Base-by-base conservation (phyloP, 2,888 invertebrate genomes). In the Conus canariensis region DNA sequence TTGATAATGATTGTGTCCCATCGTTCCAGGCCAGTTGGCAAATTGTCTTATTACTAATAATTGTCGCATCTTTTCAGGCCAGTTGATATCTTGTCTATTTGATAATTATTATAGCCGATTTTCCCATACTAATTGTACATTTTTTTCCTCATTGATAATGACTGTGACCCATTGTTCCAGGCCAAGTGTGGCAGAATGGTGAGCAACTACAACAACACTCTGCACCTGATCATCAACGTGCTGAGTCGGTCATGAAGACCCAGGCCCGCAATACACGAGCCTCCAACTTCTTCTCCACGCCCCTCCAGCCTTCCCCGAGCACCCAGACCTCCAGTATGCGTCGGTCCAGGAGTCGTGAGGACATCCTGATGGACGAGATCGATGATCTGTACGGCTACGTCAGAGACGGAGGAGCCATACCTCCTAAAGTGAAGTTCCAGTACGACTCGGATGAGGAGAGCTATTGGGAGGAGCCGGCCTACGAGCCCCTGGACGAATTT, bases 361-460 rank as follows among this genome's bases (percentile, higher is more conserved):
- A 99, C 96, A 92, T 95, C 45, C 92, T 96, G 22, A 94, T 95
- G 91, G 98, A 99, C 94, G 99, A 99, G 96, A 98, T 99, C 94
- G 99, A 99, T 97, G 98, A 99, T 96, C 98, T 99, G 93, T 99
- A 99, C 96, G 98, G 99, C 96, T 99, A 99, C 96, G 98, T 99
- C 0, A 97, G 99, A 92, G 99, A 99, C 0, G 98, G 99, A 94
- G 98, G 98, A 88, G 98, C 98, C 2, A 58, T 83, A 19, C 98
- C 98, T 87, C 98, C 98, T 60, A 93, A 94, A 93, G 96, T 94
- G 9, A 94, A 93, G 90, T 95, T 93, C 87, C 92, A 93, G 10
- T 94, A 94, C 64, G 95, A 95, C 90, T 95, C 95, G 91, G 96
- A 96, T 90, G 95, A 95, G 90, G 94, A 96, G 89, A 94, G 95